These are phyloP conservation scores for Taenaris catops DNA, from an alignment of 2,888 invertebrate species.

Conservation along the genomic window DNA sequence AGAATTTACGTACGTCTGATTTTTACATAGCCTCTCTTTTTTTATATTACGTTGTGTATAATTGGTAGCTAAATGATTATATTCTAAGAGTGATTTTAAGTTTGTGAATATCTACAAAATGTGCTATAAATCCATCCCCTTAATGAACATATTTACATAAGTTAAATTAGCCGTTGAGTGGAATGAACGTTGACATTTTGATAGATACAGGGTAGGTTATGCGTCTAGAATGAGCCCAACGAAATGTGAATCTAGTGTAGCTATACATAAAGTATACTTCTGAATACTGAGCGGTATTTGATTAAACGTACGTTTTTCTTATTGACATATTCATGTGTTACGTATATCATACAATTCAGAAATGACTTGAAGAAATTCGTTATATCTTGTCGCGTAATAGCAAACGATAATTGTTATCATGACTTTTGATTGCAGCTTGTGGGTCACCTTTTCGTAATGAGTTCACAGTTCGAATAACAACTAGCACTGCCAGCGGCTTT, in stretches of 20 bases:
- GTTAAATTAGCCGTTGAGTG: constrained; percentile 4
- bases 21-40: not conserved
- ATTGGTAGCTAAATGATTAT: constrained; percentile 9
- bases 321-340: too few relatives aligned
- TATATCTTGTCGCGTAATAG: too few relatives aligned
- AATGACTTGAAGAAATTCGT: too few relatives aligned
- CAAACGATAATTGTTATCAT: too few relatives aligned
- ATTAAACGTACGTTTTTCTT: not conserved
- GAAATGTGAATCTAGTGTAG: constrained; percentile 37
- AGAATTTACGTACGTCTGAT: too few relatives aligned
- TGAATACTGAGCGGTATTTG: constrained; percentile 27
- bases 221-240: constrained; percentile 58
- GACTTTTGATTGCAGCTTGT: too few relatives aligned
- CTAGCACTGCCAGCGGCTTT: too few relatives aligned
- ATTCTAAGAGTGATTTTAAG: constrained; percentile 12
- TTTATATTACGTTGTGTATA: constrained; percentile 11
- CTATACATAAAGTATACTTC: constrained; percentile 28
- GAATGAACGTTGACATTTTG: constrained; percentile 40
- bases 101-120: constrained; percentile 31
- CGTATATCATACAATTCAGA: too few relatives aligned
- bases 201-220: constrained; percentile 63
- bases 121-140: constrained; percentile 51
- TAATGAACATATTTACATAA: constrained; percentile 11
- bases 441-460: too few relatives aligned
- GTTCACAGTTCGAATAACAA: too few relatives aligned